Base-by-base conservation (phyloP, 2,113 vertebrate genomes). In the Carettochelys insculpta region DNA sequence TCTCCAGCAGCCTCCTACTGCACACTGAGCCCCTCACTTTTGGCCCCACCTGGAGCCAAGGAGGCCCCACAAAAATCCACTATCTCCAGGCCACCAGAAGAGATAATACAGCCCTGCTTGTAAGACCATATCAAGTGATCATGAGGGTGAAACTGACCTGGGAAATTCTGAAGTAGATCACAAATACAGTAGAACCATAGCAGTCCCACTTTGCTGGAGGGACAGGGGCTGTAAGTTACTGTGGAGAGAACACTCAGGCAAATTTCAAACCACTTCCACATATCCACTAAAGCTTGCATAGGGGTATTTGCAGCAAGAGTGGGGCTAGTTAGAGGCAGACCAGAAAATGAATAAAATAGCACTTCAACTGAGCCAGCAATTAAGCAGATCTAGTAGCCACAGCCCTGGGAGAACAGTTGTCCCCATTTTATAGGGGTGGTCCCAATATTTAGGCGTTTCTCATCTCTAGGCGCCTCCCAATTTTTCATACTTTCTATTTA, bases 181-280 rank as follows among this genome's bases (percentile, higher is more conserved):
- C 68, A n/a, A 25, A 16, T 71, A 43, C 68, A 71, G 13, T 71
- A 11, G 38, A 71, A 71, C 71, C 11, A 27, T 27, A 14, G 41
- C 12, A 27, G 71, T 45, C 45, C 41, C n/a, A 29, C 24, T 41
- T 25, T 45, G 41, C 41, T 45, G 71, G 71, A 73, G 38, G 38
- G 68, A 73, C 13, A 24, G 68, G 41, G 25, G 11, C 71, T 75
- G 24, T 6, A 14, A 45, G 50, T 22, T 20, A 53, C 14, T 34
- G 76, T 11, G 0, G 76, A 87, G 76, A 86, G 48, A 41, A 90
- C 80, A 89, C 90, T 80, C 77, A 53, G 90, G 86, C 90, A 73
- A 94, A 97, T 94, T 95, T 89, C 87, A 86, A 29, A 1, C 71
- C 50, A 79, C 85, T 90, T 95, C 89, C 94, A 89, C 88, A 47